phyloP scores from a whole-genome alignment of 1,140 invertebrate genomes.

The Drosophila arizonae region DNA sequence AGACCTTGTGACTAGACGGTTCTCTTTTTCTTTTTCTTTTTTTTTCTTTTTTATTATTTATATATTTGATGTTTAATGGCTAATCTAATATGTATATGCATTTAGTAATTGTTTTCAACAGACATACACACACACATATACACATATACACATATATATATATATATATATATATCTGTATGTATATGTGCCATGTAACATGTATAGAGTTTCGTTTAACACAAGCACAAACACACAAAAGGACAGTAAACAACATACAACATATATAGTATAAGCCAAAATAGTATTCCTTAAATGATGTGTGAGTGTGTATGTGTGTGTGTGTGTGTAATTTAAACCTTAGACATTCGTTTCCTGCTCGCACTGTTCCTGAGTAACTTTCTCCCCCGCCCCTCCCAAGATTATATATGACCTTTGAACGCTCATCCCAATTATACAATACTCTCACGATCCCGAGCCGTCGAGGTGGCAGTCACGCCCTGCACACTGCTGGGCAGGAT shows the following conservation, averaged over 20 bases:
- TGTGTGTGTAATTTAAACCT: conserved; percentile 19
- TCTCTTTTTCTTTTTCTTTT: conserved; percentile 39
- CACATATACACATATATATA: neutral
- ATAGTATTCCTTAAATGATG: conserved; percentile 26
- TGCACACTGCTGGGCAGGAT: conserved; percentile 66
- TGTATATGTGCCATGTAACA: neutral
- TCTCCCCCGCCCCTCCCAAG: conserved; percentile 1
- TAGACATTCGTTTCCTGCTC: conserved; percentile 70
- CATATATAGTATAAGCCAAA: conserved; percentile 66
- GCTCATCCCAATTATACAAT: conserved; percentile 69
- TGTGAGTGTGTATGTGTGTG: conserved; percentile 11
- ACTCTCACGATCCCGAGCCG: conserved; percentile 79
- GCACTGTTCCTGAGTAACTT: conserved; percentile 77
- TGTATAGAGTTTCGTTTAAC: conserved; percentile 34
- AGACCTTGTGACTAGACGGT: conserved; percentile 81
- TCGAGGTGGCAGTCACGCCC: conserved; percentile 53
- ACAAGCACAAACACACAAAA: conserved; percentile 66
- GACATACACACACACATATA: conserved; percentile 2
- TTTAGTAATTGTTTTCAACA: conserved; percentile 37
- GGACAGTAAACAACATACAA: conserved; percentile 67
- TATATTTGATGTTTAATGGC: conserved; percentile 40
- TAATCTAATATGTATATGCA: conserved; percentile 52
- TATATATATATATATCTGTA: conserved; percentile 3
- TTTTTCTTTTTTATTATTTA: conserved; percentile 43
- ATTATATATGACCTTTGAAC: conserved; percentile 2